Evolutionary conservation across 2,113 vertebrate species (phyloP).

Genomic region (Dasypus novemcinctus): DNA sequence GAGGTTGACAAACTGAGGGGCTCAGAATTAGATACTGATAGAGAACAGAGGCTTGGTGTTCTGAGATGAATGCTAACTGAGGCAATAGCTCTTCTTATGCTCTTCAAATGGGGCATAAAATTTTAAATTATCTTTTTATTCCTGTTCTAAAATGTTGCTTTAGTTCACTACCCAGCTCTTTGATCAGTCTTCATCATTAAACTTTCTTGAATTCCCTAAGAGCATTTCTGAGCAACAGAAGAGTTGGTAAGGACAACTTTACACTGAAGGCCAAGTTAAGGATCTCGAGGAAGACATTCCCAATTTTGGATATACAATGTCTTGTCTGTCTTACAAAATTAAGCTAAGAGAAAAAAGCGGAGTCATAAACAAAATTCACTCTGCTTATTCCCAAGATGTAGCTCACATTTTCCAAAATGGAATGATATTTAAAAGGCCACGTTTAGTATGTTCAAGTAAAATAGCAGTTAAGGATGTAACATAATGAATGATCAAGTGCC

Average conservation of each 20-base stretch:
- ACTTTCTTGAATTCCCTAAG: background rate
- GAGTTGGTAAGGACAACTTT: background rate
- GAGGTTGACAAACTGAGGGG: background rate
- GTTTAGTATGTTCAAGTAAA: background rate
- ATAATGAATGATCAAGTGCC: background rate
- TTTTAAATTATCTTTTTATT: background rate
- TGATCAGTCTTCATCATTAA: background rate
- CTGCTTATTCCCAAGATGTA: background rate
- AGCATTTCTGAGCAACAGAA: background rate
- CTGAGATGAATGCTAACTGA: background rate
- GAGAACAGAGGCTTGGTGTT: background rate
- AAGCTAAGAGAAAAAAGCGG: background rate
- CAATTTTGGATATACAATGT: background rate
- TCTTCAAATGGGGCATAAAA: background rate
- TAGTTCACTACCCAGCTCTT: background rate
- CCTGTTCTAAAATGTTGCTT: background rate
- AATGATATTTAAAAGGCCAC: background rate
- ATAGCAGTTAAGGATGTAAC: background rate
- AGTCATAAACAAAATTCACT: background rate
- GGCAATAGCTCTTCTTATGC: background rate
- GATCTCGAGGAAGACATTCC: background rate
- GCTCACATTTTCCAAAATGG: background rate
- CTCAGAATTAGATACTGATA: background rate
- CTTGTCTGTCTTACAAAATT: background rate
- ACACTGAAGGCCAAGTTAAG: background rate